phyloP scores from a whole-genome alignment of 2,888 invertebrate species.

The Erpobdella octoculata region DNA sequence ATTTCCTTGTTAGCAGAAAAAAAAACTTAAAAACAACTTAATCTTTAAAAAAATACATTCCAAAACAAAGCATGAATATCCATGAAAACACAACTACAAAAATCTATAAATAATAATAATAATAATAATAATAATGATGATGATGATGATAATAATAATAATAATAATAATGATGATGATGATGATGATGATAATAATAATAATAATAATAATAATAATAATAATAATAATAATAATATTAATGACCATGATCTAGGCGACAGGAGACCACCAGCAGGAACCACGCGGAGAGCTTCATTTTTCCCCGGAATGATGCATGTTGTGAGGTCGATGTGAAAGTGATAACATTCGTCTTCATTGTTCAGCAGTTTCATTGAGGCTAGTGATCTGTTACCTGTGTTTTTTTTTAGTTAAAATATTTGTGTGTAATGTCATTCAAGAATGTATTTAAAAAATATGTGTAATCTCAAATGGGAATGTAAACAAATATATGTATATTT shows the following conservation, averaged over 20 bases:
- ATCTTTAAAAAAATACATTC: too few species aligned
- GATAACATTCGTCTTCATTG: conserved; percentile 5
- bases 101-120: background rate
- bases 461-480: too few species aligned
- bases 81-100: too few species aligned
- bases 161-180: background rate
- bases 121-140: background rate
- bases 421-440: too few species aligned
- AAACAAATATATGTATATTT: too few species aligned
- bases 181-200: background rate
- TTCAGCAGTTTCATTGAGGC: background rate
- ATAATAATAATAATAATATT: background rate
- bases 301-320: background rate
- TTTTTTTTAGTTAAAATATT: too few species aligned
- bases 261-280: background rate
- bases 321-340: background rate
- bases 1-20: too few species aligned
- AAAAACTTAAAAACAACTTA: too few species aligned
- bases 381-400: background rate
- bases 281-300: background rate
- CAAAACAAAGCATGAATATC: too few species aligned
- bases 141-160: background rate
- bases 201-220: background rate
- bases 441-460: too few species aligned
- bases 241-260: background rate